A percentile compares a stretch with the other conserved stretches of the same genome.
These are phyloP conservation scores for Nasonia vitripennis DNA, from an alignment of 1,140 invertebrate species.

Conservation along the genomic window DNA sequence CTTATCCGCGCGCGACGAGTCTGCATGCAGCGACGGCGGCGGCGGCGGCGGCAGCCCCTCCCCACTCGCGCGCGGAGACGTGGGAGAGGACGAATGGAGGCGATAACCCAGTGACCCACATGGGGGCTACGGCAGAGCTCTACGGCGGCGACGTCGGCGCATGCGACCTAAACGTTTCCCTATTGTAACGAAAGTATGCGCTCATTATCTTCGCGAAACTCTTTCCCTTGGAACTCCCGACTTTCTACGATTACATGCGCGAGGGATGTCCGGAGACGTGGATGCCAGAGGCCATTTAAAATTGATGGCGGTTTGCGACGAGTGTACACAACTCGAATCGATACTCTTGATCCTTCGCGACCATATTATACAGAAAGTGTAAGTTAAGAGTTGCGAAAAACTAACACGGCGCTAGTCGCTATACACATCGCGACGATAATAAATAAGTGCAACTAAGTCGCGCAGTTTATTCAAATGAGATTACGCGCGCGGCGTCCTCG, in stretches of 20 bases:
- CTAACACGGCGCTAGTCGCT: not conserved
- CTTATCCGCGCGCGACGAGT: slow-evolving; percentile 40
- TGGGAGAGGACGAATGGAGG: slow-evolving; percentile 58
- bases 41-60: too few relatives aligned
- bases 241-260: too few relatives aligned
- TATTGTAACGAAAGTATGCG: slow-evolving; percentile 47
- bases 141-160: not conserved
- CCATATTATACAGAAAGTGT: not conserved
- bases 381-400: not conserved
- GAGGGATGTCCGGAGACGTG: too few relatives aligned
- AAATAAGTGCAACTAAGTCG: not conserved
- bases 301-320: too few relatives aligned
- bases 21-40: not conserved
- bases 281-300: too few relatives aligned
- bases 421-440: not conserved
- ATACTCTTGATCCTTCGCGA: too few relatives aligned
- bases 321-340: too few relatives aligned
- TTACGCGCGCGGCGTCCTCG: not conserved
- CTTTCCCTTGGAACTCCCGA: too few relatives aligned
- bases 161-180: slow-evolving; percentile 40
- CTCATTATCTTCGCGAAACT: slow-evolving; percentile 38
- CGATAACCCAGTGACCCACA: slow-evolving; percentile 68
- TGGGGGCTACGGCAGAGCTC: not conserved
- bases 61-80: slow-evolving; percentile 35
- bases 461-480: not conserved